Evolutionary conservation across 1,140 invertebrate species (phyloP).

Genomic region (Sitobion miscanthi): DNA sequence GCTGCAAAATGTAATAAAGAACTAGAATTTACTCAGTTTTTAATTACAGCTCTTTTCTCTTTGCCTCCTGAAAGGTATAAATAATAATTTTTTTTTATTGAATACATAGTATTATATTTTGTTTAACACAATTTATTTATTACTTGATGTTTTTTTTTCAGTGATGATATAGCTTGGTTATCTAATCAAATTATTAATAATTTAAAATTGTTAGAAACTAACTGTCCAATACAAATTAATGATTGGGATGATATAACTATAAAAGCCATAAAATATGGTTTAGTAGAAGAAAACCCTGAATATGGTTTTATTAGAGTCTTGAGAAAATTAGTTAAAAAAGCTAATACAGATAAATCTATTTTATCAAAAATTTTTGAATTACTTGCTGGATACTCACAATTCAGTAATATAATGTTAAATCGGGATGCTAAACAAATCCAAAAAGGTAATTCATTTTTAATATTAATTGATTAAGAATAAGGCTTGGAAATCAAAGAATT

Average conservation of each 20-base stretch:
- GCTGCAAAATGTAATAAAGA: conserved; percentile 49
- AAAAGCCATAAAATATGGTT: conserved; percentile 34
- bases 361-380: conserved; percentile 7
- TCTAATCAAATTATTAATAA: conserved; percentile 41
- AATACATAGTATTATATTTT: conserved; percentile 8
- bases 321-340: conserved; percentile 28
- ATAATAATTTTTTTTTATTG: not conserved
- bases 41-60: conserved; percentile 37
- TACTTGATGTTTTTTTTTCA: not conserved
- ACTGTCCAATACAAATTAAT: conserved; percentile 15
- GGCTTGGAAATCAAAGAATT: not conserved
- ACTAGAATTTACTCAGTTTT: conserved; percentile 31
- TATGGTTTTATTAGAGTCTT: conserved; percentile 39
- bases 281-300: conserved; percentile 17
- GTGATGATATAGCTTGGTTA: conserved; percentile 32
- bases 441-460: conserved; percentile 33
- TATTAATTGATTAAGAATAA: not conserved
- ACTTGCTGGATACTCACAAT: conserved; percentile 28
- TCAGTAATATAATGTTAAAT: conserved; percentile 45
- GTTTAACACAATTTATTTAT: not conserved
- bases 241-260: conserved; percentile 16
- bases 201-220: conserved; percentile 26
- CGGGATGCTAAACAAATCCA: conserved; percentile 7
- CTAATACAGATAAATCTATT: conserved; percentile 22
- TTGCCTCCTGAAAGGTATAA: conserved; percentile 28